Evolutionary conservation across 2,113 vertebrate genomes (phyloP), one percentile per base, ranked within the genome.

Genomic region (Hydrochoerus hydrochaeris): DNA sequence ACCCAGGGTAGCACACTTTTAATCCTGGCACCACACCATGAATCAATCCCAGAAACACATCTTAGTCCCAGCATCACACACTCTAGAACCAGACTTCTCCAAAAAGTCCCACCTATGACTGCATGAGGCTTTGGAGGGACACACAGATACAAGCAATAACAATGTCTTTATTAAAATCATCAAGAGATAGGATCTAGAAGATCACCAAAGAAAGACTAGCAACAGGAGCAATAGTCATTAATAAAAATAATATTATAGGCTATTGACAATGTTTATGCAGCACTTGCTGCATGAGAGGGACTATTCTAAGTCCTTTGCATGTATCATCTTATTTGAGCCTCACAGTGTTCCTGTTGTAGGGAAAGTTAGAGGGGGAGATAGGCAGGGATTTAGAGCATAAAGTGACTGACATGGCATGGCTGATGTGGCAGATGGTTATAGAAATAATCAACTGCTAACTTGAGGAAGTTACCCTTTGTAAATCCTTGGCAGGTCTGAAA

Each of bases 81-180:
- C 24, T 46, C 24, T 46, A 46, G 24, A 46, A 28, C 73, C 5
- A 30, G 41, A 26, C 73, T 46, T 41, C 12, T 77, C 41, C 24
- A 12, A 3, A 77, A 77, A 77, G 24, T 12, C 12, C 26, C 73
- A 28, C 5, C 41, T 77, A 16, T 77, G 73, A 28, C 41, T 28
- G 24, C 22, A 28, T 77, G 73, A 28, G 44, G 41, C 24, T 77
- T 75, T 75, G 71, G 73, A 38, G 24, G 10, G 67, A 30, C 41
- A 30, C 7, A 9, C 28, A 30, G 41, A 24, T 16, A 75, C 41
- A 28, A 73, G 41, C 5, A 41, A 44, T 75, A 46, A 44, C 24
- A 65, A 91, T 82, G 44, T 19, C n/a, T 91, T 86, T 78, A 63
- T 75, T 63, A 90, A 92, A 90, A 63, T 94, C 38, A 38, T 11